Evolutionary conservation across 2,113 vertebrate genomes (phyloP), one percentile per base, ranked within the genome.

Genomic region (Illadopsis cleaveri): DNA sequence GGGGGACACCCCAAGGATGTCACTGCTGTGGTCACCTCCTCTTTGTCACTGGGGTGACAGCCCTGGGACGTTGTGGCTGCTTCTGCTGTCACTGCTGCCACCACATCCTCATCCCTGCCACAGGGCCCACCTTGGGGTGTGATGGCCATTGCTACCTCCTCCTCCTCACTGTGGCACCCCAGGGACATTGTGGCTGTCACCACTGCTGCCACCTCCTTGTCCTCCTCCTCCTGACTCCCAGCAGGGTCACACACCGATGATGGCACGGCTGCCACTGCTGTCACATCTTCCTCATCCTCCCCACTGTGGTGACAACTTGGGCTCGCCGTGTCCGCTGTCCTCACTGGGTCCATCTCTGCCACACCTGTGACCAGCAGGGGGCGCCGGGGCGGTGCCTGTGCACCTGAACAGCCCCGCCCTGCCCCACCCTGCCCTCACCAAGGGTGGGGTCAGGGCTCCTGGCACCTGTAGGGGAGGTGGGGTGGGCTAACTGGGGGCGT

Each of bases 311-410:
- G 82, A 42, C 35, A 8, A 2, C 61, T 45, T 3, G 2, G n/a
- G 45, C 45, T 15, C 5, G 1, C 15, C 9, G 6, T 2, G 33
- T 11, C 54, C 28, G 0, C 54, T 3, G 40, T 24, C 54, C 31
- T 12, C 10, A 0, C 38, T 0, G 45, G 15, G 3, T 57, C 51
- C 82, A 66, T 76, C 66, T 24, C 37, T 10, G 56, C 66, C 45
- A 4, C 80, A 30, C 54, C 80, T 12, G 45, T 8, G 56, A 5
- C 35, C 61, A 35, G 31, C 50, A 30, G 42, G 82, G 40, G 69
- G 58, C 4, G 23, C 58, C 3, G 28, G 81, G 81, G 81, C 14
- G 22, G 68, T 33, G 68, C 38, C 68, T 0, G 40, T 4, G 2
- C 57, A 45, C 33, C 81, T 33, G 57, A 11, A 3, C 10, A 5